phyloP scores from a whole-genome alignment of 1,140 invertebrate species.

The Pteromalus puparum region DNA sequence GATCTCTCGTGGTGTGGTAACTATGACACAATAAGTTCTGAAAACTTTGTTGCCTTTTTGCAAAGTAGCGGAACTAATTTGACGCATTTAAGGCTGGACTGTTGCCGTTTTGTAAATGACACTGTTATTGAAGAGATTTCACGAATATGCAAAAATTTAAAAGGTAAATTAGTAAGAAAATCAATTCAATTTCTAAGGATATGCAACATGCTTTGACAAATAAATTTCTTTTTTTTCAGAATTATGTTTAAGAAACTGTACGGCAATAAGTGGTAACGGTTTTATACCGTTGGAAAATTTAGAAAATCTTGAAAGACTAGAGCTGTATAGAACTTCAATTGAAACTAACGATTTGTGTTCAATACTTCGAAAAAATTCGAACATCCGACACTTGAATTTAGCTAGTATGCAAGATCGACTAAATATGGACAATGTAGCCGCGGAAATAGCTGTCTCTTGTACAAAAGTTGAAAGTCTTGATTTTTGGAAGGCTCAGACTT shows the following conservation, averaged over 20 bases:
- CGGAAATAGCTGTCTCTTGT: slow-evolving; percentile 81
- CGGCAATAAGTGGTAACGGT: slow-evolving; percentile 76
- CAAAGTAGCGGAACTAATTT: slow-evolving; percentile 79
- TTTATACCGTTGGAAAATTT: slow-evolving; percentile 80
- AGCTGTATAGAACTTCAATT: slow-evolving; percentile 86
- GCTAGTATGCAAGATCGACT: slow-evolving; percentile 76
- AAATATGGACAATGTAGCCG: slow-evolving; percentile 83
- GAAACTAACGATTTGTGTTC: slow-evolving; percentile 79
- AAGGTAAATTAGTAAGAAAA: slow-evolving; percentile 75
- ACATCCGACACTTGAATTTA: slow-evolving; percentile 84
- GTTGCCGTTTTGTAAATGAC: slow-evolving; percentile 85
- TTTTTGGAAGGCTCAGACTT: slow-evolving; percentile 88
- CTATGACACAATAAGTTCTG: slow-evolving; percentile 78
- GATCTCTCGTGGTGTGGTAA: slow-evolving; percentile 94
- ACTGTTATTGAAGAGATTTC: slow-evolving; percentile 79
- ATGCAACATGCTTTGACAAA: slow-evolving; percentile 31
- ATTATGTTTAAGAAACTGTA: slow-evolving; percentile 81
- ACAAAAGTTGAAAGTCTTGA: slow-evolving; percentile 84
- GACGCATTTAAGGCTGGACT: slow-evolving; percentile 84
- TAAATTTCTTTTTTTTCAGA: slow-evolving; percentile 73
- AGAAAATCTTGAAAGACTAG: slow-evolving; percentile 82
- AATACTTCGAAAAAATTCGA: slow-evolving; percentile 81
- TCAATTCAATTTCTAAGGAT: slow-evolving; percentile 12
- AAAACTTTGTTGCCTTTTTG: slow-evolving; percentile 81
- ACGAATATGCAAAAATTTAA: slow-evolving; percentile 80